Base-by-base conservation (phyloP, 1,140 invertebrate genomes). In the Drosophila arizonae region DNA sequence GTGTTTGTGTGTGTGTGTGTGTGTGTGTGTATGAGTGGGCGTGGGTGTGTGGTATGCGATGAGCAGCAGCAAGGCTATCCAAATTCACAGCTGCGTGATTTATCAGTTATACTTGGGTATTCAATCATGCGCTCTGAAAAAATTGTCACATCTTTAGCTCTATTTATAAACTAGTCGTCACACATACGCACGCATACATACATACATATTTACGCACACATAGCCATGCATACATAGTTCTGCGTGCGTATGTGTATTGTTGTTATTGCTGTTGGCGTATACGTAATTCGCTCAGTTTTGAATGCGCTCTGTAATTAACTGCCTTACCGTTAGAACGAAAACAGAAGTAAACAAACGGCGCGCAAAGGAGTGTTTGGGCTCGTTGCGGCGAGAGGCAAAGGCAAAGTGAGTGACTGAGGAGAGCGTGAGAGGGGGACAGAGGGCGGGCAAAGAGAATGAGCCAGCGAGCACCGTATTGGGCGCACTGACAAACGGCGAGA, bases 101-200 rank as follows among this genome's bases (percentile, higher is more conserved):
- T 68, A 68, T 72, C 48, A 61, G 63, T 68, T 72, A 67, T 67
- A 55, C 50, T 48, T 61, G 28, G 21, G 55, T 67, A 66, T 72
- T 72, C 70, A 67, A 72, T 72, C 70, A 72, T 67, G 70, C 55
- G 70, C 64, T 60, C 28, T 67, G 55, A 30, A 54, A 30, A 41
- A 68, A 68, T 62, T 68, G 71, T 73, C 65, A 69, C 71, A 73
- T 73, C 71, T 73, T 57, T 43, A 26, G 48, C 43, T 64, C 79
- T 82, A 82, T 79, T 82, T 82, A 84, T 79, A 82, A 72, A 76
- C 57, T 48, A 77, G 28, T 70, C 50, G 61, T 60, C 76, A 58
- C 67, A 71, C 64, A 78, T 48, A 54, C 45, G 28, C 50, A 63
- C 46, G 65, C 43, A 62, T 21, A 50, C 30, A 30, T 30, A 61